Evolutionary conservation across 1,140 invertebrate genomes (phyloP).

Genomic region (Drosophila santomea): DNA sequence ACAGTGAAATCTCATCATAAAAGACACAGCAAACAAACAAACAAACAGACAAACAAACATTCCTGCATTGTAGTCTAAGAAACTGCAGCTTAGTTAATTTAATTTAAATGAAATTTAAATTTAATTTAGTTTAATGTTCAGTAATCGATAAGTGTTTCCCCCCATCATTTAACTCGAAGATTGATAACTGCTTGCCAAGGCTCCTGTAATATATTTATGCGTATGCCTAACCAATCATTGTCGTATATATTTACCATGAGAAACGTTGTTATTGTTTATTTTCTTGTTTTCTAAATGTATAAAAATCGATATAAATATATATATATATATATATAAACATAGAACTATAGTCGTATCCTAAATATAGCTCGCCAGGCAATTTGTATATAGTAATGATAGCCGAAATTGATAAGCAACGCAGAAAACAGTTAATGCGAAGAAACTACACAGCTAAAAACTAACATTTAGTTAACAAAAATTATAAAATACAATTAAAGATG

Average conservation of each 20-base stretch:
- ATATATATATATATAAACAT: slow-evolving; percentile 15
- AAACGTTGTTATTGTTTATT: slow-evolving; percentile 81
- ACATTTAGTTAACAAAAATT: slow-evolving; percentile 83
- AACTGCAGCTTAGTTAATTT: slow-evolving; percentile 77
- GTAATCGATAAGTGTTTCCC: slow-evolving; percentile 71
- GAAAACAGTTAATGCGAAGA: slow-evolving; percentile 22
- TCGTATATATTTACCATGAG: slow-evolving; percentile 54
- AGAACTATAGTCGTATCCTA: slow-evolving; percentile 35
- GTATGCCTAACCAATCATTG: slow-evolving; percentile 57
- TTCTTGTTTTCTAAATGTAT: slow-evolving; percentile 84
- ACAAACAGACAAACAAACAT: slow-evolving; percentile 44
- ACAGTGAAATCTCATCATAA: slow-evolving; percentile 41
- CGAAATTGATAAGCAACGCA: slow-evolving; percentile 66
- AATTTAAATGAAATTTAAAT: slow-evolving; percentile 83
- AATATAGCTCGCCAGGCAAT: slow-evolving; percentile 59
- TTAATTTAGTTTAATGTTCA: slow-evolving; percentile 77
- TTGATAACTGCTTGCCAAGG: slow-evolving; percentile 71
- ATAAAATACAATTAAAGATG: slow-evolving; percentile 80
- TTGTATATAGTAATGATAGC: slow-evolving; percentile 76
- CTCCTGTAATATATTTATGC: slow-evolving; percentile 80
- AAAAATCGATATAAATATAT: slow-evolving; percentile 60
- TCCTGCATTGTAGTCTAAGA: slow-evolving; percentile 72
- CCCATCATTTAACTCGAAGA: slow-evolving; percentile 40
- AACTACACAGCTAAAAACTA: slow-evolving; percentile 54
- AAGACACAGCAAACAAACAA: slow-evolving; percentile 22